Base-by-base conservation (phyloP, 2,113 vertebrate species). In the Urocynchramus pylzowi region DNA sequence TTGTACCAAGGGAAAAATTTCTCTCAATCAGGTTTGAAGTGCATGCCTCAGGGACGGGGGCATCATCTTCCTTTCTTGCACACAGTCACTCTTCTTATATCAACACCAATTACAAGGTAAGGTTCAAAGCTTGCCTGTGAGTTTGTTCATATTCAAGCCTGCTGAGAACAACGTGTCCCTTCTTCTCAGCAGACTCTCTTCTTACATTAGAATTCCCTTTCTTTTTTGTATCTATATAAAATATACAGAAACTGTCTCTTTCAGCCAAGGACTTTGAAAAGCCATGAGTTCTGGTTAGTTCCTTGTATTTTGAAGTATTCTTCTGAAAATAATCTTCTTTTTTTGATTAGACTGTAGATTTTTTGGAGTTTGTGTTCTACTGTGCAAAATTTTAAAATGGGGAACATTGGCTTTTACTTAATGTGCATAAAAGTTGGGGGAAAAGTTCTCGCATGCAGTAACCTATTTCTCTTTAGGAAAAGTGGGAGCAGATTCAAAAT, bases 1-100 rank as follows among this genome's bases (percentile, higher is more conserved):
- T 76, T 96, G 81, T 96, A 87, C 71, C 84, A 82, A 87, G 89
- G 84, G 87, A 91, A 89, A 71, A 79, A 94, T 87, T 94, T 87
- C 69, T 92, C 65, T 95, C 91, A 37, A 45, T 96, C 87, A 96
- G 84, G 70, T 89, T 96, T 96, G 93, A 96, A 95, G 81, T 93
- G 80, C 53, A 12, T 73, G 84, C 93, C 87, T 91, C 44, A 39
- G 93, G 77, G 81, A 89, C 0, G 2, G 45, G 80, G 78, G 39
- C 67, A 79, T 95, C 65, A 6, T 91, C 74, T 89, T 84, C 81
- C 77, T 94, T 91, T 91, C 71, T 79, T 95, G 61, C 69, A 96
- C 70, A 79, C 74, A 89, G 69, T 79, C 69, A 76, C 70, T 94
- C 56, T 91, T 95, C 74, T 76, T 94, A 75, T 93, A 95, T 87